Conservation (phyloP, 2,888 invertebrate species). For the Muscina levida region DNA sequence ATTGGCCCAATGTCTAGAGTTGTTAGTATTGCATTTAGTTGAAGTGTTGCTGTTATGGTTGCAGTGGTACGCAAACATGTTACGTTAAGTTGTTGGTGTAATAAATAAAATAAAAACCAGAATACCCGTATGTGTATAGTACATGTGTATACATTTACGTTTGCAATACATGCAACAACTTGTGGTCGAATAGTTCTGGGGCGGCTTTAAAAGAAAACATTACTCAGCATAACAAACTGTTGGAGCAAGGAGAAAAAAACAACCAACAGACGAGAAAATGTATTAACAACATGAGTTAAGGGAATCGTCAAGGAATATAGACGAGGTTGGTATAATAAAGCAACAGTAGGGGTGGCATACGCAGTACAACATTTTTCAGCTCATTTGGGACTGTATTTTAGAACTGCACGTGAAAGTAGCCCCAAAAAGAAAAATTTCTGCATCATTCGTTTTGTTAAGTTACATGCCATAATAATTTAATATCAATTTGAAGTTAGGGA, state of each 20-base stretch:
- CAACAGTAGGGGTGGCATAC: no score
- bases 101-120: no score
- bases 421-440: no score
- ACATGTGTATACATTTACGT: conserved; percentile 57
- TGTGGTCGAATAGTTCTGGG: conserved; percentile 35
- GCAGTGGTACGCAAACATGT: conserved; percentile 57
- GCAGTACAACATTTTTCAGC: no score
- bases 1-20: conserved; percentile 38
- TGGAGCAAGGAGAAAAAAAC: neutral
- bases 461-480: no score
- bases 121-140: no score
- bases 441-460: no score
- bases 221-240: conserved; percentile 49
- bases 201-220: conserved; percentile 28
- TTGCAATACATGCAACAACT: conserved; percentile 63
- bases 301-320: conserved; percentile 15
- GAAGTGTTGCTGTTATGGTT: conserved; percentile 40
- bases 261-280: conserved; percentile 41
- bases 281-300: conserved; percentile 45
- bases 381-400: no score
- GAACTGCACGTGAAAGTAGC: no score
- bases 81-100: conserved; percentile 63
- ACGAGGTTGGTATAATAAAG: conserved; percentile 1
- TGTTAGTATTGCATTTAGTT: conserved; percentile 52
- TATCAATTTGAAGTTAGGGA: no score